Evolutionary conservation across 2,888 invertebrate species (phyloP).

Genomic region (Hydropsyche betteni): DNA sequence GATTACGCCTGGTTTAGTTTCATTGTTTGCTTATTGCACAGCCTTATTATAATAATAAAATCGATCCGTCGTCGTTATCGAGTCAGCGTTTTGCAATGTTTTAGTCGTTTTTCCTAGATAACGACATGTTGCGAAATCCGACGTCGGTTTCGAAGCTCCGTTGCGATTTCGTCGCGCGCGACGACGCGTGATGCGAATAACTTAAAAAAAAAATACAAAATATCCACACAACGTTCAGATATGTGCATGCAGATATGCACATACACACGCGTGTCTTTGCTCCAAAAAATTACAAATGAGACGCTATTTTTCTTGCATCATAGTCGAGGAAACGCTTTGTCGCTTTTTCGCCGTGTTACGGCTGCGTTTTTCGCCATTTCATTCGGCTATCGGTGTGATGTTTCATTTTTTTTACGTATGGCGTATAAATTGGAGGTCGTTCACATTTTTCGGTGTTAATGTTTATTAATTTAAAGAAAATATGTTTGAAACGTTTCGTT

Average conservation of each 20-base stretch:
- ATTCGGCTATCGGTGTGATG: too few species aligned
- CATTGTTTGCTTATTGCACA: too few species aligned
- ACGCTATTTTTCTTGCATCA: too few species aligned
- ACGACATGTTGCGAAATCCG: not conserved
- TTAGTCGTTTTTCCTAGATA: constrained; percentile 12
- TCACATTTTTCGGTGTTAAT: too few species aligned
- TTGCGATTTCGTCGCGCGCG: not conserved
- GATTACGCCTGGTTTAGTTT: too few species aligned
- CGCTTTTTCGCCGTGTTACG: too few species aligned
- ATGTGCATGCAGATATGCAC: not conserved
- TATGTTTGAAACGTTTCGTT: too few species aligned
- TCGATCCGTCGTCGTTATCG: constrained; percentile 19
- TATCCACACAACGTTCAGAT: not conserved
- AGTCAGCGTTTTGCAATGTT: not conserved
- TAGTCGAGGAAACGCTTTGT: too few species aligned
- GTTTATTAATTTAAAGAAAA: too few species aligned
- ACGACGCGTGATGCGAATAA: constrained; percentile 3
- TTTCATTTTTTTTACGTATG: too few species aligned
- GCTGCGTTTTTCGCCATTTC: too few species aligned
- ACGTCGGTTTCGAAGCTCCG: constrained; percentile 4
- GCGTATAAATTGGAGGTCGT: too few species aligned
- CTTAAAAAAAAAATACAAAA: not conserved
- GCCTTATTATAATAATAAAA: constrained; percentile 10
- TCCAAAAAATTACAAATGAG: not conserved
- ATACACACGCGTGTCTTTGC: not conserved